Evolutionary conservation across 2,888 invertebrate species (phyloP), one percentile per base, ranked within the genome.

Genomic region (Augiades crinisus): DNA sequence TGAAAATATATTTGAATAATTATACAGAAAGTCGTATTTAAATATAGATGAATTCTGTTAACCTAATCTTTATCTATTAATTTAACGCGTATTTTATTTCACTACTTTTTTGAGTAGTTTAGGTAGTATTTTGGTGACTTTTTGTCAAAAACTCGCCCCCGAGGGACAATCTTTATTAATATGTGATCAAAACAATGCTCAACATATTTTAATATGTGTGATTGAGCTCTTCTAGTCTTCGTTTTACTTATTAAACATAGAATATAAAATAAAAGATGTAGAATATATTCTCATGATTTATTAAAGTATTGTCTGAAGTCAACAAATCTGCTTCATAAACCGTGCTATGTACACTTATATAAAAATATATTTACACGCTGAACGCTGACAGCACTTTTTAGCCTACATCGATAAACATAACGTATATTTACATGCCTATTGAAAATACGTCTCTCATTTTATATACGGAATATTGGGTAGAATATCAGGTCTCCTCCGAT

Each of bases 391-490:
- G 59, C 66, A 61, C 70, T 72, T 67, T 72, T 72, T 67, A 73
- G 21, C 43, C 43, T 66, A 63, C 58, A 61, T 53, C 57, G 51
- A 65, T 63, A 65, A 74, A 71, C 64, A 51, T 57, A 58, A 58
- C 46, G 58, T 56, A 58, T 59, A 60, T 56, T 59, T 56, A 56
- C 46, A 51, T 44, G 17, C 36, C 10, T 16, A 27, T 4, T 50
- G 22, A 33, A 40, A 27, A 31, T 5, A 41, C 33, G 8, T 34
- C 21, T 49, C 63, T 59, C 47, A 51, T 55, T 87, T 87, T 52
- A 84, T 85, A 61, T 83, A 87, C 38, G 85, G 82, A 62, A 77
- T 69, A 57, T 84, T 81, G 13, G 84, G 82, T 13, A 80, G 62
- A 8, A 65, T 63, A 47, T 87, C 87, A 6, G 78, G 72, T 65